Evolutionary conservation across 2,888 invertebrate species (phyloP).

Genomic region (Eupelmus urozonus): DNA sequence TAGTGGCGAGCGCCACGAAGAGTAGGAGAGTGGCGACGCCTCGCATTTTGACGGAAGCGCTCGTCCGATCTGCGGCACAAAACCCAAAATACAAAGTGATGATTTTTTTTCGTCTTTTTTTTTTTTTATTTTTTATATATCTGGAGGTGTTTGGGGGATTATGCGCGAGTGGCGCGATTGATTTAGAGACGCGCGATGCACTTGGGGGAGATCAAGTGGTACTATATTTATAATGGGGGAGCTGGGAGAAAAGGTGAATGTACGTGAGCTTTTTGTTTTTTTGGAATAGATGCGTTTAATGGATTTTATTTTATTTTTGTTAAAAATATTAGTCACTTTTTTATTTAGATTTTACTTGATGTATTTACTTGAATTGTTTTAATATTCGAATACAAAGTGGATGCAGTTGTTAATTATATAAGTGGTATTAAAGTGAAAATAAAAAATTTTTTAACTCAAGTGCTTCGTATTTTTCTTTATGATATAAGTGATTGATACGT

Average conservation of each 20-base stretch:
- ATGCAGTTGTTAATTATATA: too few relatives aligned
- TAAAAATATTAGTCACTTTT: neutral
- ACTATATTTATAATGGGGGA: neutral
- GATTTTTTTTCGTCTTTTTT: neutral
- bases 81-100: constrained; percentile 26
- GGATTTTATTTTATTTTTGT: neutral
- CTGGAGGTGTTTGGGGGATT: too few relatives aligned
- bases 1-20: constrained; percentile 64
- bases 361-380: too few relatives aligned
- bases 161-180: too few relatives aligned
- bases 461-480: too few relatives aligned
- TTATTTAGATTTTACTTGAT: too few relatives aligned
- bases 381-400: too few relatives aligned
- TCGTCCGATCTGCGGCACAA: constrained; percentile 47
- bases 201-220: too few relatives aligned
- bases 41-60: constrained; percentile 60
- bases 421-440: too few relatives aligned
- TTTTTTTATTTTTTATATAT: neutral
- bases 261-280: constrained; percentile 13
- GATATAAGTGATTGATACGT: too few relatives aligned
- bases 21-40: constrained; percentile 63
- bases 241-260: neutral
- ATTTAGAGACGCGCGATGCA: neutral
- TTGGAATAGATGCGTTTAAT: neutral
- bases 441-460: too few relatives aligned